Evolutionary conservation across 53 echinoderm and acorn worm species (phyloP).

Genomic region (Patiria pectinifera): DNA sequence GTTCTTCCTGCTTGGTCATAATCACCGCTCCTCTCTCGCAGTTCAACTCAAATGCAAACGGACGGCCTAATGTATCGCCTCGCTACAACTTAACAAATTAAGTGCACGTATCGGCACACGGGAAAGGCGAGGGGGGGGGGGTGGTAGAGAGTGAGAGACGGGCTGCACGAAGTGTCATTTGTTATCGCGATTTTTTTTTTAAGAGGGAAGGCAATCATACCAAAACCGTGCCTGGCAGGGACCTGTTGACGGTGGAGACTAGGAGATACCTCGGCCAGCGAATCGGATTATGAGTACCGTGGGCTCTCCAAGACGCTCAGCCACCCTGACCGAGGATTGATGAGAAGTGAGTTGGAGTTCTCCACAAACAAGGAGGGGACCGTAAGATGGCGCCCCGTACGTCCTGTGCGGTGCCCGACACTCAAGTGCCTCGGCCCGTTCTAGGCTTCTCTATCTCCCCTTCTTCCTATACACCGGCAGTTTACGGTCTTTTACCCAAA

Average conservation of each 20-base stretch:
- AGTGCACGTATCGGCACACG: conserved; percentile 39
- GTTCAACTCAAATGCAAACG: conserved; percentile 34
- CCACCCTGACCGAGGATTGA: conserved; percentile 25
- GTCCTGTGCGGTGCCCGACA: conserved; percentile 19
- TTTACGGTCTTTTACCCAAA: not conserved
- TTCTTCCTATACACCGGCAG: not conserved
- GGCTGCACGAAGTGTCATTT: conserved; percentile 38
- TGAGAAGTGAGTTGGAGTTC: conserved; percentile 38
- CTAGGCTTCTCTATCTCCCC: not conserved
- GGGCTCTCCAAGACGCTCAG: not conserved
- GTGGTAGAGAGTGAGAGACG: not conserved
- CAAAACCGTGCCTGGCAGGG: not conserved
- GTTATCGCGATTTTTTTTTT: conserved; percentile 12
- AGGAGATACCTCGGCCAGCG: not conserved
- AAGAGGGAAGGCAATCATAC: not conserved
- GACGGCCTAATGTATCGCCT: conserved; percentile 55
- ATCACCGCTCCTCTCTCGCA: not conserved
- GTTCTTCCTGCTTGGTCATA: not conserved
- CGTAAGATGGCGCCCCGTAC: conserved; percentile 54
- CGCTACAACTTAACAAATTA: conserved; percentile 61
- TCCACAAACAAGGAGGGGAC: conserved; percentile 44
- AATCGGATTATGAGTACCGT: conserved; percentile 23
- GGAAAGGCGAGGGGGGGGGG: not conserved
- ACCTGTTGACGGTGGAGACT: conserved; percentile 45
- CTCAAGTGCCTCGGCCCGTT: conserved; percentile 10